Evolutionary conservation across 2,888 invertebrate genomes (phyloP).

Genomic region (Stramonita haemastoma): DNA sequence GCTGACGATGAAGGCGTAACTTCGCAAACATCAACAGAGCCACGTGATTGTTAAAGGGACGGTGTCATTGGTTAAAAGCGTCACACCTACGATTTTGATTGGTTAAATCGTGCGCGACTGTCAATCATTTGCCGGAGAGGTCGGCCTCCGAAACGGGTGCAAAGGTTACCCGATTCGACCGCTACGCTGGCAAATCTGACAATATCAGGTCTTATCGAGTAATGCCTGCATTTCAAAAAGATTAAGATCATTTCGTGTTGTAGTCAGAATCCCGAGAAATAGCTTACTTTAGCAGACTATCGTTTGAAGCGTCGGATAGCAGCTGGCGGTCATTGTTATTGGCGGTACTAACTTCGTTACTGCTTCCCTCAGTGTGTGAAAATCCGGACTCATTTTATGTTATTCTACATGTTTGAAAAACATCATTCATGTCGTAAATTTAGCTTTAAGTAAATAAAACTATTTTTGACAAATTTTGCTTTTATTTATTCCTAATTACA

Average conservation of each 20-base stretch:
- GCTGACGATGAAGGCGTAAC: conserved; percentile 64
- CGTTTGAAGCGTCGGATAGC: not conserved
- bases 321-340: not conserved
- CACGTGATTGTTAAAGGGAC: conserved; percentile 58
- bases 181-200: not conserved
- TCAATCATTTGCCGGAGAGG: conserved; percentile 43
- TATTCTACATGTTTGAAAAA: not conserved
- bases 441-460: not conserved
- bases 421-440: not conserved
- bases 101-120: conserved; percentile 52
- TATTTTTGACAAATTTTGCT: not conserved
- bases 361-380: not conserved
- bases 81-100: conserved; percentile 53
- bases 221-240: not conserved
- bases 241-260: too few species aligned
- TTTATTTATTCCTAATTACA: not conserved
- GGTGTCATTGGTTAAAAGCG: conserved; percentile 57
- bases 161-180: conserved; percentile 35
- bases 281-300: not conserved
- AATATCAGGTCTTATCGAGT: not conserved
- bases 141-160: conserved; percentile 30
- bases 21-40: conserved; percentile 70
- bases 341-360: conserved; percentile 26
- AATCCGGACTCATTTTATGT: too few species aligned
- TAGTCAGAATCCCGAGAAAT: not conserved